Evolutionary conservation across 2,113 vertebrate species (phyloP).

Genomic region (Monopterus albus): DNA sequence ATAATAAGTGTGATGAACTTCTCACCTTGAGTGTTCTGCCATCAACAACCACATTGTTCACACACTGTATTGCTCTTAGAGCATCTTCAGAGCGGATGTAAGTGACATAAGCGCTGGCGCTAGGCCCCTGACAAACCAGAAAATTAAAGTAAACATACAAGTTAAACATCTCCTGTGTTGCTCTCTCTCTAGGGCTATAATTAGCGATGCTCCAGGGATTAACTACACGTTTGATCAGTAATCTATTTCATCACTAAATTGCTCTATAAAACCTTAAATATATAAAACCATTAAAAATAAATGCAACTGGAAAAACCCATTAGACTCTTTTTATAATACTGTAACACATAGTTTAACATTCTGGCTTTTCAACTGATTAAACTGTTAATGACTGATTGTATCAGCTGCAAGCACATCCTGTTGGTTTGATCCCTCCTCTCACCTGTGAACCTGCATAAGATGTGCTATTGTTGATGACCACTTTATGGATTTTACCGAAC

Average conservation of each 20-base stretch:
- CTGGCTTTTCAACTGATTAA: not conserved
- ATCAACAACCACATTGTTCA: constrained; percentile 99
- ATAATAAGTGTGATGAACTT: not conserved
- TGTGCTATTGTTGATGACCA: constrained; percentile 99
- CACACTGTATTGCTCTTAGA: constrained; percentile 98
- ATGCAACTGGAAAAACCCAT: too few relatives aligned
- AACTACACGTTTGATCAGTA: not conserved
- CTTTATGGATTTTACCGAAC: constrained; percentile 99
- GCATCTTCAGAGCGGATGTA: constrained; percentile 99
- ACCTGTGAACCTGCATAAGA: constrained; percentile 99
- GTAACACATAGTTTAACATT: not conserved
- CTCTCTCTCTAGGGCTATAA: not conserved
- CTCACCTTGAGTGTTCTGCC: constrained; percentile 98
- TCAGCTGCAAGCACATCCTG: not conserved
- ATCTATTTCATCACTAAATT: too few relatives aligned
- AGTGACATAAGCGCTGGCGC: constrained; percentile 98
- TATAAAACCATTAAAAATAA: too few relatives aligned
- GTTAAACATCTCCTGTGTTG: constrained; percentile 3
- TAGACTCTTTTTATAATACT: too few relatives aligned
- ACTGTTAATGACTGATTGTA: not conserved
- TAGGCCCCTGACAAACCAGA: constrained; percentile 88
- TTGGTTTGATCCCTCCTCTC: not conserved
- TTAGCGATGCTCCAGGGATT: not conserved
- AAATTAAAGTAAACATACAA: constrained; percentile 11
- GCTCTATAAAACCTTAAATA: too few relatives aligned